Conservation (phyloP, 2,113 vertebrate species). For the Ia io region DNA sequence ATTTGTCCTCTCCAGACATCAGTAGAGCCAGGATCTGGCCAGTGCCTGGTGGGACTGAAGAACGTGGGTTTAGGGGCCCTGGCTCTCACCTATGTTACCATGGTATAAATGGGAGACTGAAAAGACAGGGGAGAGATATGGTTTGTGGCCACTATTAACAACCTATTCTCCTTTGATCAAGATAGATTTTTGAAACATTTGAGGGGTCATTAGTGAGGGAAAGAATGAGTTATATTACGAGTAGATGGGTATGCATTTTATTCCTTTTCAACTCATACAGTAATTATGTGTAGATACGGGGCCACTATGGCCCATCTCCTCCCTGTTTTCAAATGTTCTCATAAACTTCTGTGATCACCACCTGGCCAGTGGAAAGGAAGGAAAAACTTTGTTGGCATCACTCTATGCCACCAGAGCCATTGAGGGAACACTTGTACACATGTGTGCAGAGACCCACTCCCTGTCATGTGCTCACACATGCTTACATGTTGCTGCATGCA, state of each 20-base stretch:
- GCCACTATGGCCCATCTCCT: neutral
- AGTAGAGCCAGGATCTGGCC: neutral
- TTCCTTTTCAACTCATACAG: neutral
- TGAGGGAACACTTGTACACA: neutral
- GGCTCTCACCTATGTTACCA: neutral
- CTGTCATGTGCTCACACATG: neutral
- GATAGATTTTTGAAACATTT: neutral
- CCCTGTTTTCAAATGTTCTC: neutral
- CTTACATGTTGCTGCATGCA: neutral
- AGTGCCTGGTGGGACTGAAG: neutral
- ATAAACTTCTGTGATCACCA: neutral
- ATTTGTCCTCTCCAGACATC: neutral
- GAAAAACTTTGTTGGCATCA: neutral
- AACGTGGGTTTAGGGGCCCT: neutral
- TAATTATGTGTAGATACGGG: neutral
- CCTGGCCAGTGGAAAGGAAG: neutral
- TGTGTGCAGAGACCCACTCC: neutral
- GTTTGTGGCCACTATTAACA: neutral
- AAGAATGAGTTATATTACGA: neutral
- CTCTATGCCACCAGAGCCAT: neutral
- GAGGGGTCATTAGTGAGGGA: neutral
- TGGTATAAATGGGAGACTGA: neutral
- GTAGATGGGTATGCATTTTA: neutral
- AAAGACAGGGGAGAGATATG: neutral
- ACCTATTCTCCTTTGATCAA: neutral